phyloP scores from a whole-genome alignment of 2,113 vertebrate genomes.

The Jaculus jaculus region DNA sequence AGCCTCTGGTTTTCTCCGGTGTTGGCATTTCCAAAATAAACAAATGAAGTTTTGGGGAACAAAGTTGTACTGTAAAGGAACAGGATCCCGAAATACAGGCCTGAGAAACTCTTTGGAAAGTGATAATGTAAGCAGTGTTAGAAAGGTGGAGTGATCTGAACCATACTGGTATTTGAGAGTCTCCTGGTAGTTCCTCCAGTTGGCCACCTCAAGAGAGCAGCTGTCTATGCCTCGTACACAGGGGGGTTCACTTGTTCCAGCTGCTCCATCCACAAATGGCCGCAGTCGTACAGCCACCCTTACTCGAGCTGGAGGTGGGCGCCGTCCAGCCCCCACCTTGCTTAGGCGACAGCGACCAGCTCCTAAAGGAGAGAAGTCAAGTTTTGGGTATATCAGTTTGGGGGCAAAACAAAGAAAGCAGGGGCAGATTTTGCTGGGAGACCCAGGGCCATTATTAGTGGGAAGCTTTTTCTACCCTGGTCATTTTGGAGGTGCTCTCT shows the following conservation, averaged over 20 bases:
- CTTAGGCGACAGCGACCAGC: constrained; percentile 63
- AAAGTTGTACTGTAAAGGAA: background rate
- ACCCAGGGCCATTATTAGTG: background rate
- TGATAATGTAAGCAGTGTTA: background rate
- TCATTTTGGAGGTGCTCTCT: background rate
- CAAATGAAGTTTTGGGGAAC: background rate
- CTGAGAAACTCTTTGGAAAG: background rate
- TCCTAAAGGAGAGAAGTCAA: constrained; percentile 62
- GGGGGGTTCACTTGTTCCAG: constrained; percentile 79
- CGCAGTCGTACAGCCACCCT: constrained; percentile 91
- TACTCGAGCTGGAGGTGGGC: constrained; percentile 81
- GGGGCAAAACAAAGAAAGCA: background rate
- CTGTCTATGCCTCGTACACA: constrained; percentile 90
- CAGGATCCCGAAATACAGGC: background rate
- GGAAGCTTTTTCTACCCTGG: background rate
- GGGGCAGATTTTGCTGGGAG: background rate
- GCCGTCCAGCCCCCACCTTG: constrained; percentile 61
- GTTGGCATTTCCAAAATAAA: background rate
- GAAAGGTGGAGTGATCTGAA: background rate
- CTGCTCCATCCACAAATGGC: constrained; percentile 85
- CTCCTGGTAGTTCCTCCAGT: constrained; percentile 92
- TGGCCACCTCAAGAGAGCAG: constrained; percentile 89
- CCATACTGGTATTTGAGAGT: constrained; percentile 92
- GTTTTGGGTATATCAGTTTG: background rate
- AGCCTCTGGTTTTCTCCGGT: background rate